Conservation (phyloP, 2,888 invertebrate species). For the Heliothis peltigera region DNA sequence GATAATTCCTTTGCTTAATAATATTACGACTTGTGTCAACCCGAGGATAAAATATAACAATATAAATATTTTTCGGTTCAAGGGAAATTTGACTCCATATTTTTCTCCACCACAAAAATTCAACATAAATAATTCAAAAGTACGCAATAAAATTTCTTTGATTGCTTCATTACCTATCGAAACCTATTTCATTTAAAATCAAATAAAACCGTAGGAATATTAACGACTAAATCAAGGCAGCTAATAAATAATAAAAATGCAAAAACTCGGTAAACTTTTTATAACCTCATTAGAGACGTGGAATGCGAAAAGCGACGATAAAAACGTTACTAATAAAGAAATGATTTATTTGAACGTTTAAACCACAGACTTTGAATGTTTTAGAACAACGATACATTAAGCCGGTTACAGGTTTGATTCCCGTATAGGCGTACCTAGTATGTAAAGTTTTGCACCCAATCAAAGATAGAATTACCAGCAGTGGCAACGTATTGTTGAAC, state of each 20-base stretch:
- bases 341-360: slow-evolving; percentile 62
- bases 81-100: too few relatives aligned
- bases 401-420: too few relatives aligned
- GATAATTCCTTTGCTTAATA: too few relatives aligned
- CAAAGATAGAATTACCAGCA: too few relatives aligned
- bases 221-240: slow-evolving; percentile 24
- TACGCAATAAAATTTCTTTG: background rate
- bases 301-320: slow-evolving; percentile 41
- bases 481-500: too few relatives aligned
- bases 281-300: slow-evolving; percentile 38
- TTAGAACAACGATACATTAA: too few relatives aligned
- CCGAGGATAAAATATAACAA: too few relatives aligned
- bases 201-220: slow-evolving; percentile 1
- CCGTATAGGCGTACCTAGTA: too few relatives aligned
- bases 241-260: slow-evolving; percentile 20
- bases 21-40: too few relatives aligned
- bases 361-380: slow-evolving; percentile 17
- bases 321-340: slow-evolving; percentile 63
- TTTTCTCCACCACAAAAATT: background rate
- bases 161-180: background rate
- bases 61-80: too few relatives aligned
- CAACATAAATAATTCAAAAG: background rate
- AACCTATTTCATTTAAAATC: background rate
- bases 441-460: too few relatives aligned
- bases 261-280: slow-evolving; percentile 25